Conservation (phyloP, 2,113 vertebrate genomes). For the Eubucco bourcierii region DNA sequence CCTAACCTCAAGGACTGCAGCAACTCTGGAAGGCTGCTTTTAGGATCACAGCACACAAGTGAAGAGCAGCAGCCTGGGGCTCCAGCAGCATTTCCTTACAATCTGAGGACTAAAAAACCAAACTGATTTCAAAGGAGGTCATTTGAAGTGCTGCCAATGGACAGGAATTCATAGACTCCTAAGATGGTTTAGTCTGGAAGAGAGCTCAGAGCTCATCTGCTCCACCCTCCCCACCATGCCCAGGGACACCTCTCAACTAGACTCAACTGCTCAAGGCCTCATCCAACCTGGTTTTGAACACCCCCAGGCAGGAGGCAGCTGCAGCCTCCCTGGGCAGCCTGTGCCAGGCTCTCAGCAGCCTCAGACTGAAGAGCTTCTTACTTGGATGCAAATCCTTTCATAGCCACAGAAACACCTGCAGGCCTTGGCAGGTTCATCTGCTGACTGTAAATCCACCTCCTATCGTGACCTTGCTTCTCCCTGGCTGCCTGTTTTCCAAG, state of each 20-base stretch:
- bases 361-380: neutral
- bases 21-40: neutral
- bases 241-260: too few relatives aligned
- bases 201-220: too few relatives aligned
- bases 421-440: neutral
- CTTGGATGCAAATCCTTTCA: neutral
- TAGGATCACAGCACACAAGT: too few relatives aligned
- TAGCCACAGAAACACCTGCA: neutral
- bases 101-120: neutral
- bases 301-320: too few relatives aligned
- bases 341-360: too few relatives aligned
- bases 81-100: neutral
- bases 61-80: neutral
- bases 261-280: too few relatives aligned
- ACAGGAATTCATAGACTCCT: too few relatives aligned
- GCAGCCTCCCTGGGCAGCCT: too few relatives aligned
- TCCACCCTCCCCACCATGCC: too few relatives aligned
- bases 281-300: too few relatives aligned
- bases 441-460: neutral
- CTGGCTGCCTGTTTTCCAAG: neutral
- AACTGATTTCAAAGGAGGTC: neutral
- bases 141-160: neutral
- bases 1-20: neutral
- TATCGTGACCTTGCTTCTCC: fast-evolving
- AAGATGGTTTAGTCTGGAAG: too few relatives aligned